phyloP scores from a whole-genome alignment of 2,888 invertebrate species.

The Drosophila basisetae region DNA sequence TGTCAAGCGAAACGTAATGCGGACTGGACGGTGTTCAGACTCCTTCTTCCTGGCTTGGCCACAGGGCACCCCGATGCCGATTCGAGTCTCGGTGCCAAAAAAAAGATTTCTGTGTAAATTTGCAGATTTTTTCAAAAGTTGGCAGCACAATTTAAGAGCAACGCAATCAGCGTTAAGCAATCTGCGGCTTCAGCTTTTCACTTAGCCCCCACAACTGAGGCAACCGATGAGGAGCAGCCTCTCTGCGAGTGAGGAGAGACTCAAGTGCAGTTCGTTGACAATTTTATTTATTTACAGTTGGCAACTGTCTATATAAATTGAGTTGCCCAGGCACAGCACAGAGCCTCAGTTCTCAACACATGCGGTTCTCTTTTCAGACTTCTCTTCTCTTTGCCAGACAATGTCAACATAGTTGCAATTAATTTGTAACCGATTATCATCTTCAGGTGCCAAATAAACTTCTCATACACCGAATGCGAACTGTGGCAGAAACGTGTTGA shows the following conservation, averaged over 20 bases:
- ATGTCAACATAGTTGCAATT: slow-evolving; percentile 84
- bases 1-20: slow-evolving; percentile 53
- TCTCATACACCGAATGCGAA: slow-evolving; percentile 65
- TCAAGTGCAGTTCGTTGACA: slow-evolving; percentile 76
- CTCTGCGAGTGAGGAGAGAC: slow-evolving; percentile 12
- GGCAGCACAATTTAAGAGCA: slow-evolving; percentile 84
- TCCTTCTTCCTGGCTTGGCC: slow-evolving; percentile 12
- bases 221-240: slow-evolving; percentile 9
- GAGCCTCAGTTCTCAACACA: slow-evolving; percentile 9
- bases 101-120: slow-evolving; percentile 79
- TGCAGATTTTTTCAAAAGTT: slow-evolving; percentile 78
- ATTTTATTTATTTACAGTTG: slow-evolving; percentile 82
- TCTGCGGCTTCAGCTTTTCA: slow-evolving; percentile 62
- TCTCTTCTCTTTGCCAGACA: slow-evolving; percentile 43
- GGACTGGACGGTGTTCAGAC: slow-evolving; percentile 15
- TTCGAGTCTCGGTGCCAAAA: slow-evolving; percentile 2
- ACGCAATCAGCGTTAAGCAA: slow-evolving; percentile 81
- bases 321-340: slow-evolving; percentile 38
- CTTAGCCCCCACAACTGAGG: slow-evolving; percentile 39
- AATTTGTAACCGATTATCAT: slow-evolving; percentile 85
- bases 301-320: slow-evolving; percentile 80
- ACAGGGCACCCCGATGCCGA: slow-evolving; percentile 19
- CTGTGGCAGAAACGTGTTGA: slow-evolving; percentile 67
- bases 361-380: slow-evolving; percentile 10
- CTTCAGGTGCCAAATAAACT: slow-evolving; percentile 85